These are phyloP conservation scores for Beris chalybata DNA, from an alignment of 2,888 invertebrate species.

Conservation along the genomic window DNA sequence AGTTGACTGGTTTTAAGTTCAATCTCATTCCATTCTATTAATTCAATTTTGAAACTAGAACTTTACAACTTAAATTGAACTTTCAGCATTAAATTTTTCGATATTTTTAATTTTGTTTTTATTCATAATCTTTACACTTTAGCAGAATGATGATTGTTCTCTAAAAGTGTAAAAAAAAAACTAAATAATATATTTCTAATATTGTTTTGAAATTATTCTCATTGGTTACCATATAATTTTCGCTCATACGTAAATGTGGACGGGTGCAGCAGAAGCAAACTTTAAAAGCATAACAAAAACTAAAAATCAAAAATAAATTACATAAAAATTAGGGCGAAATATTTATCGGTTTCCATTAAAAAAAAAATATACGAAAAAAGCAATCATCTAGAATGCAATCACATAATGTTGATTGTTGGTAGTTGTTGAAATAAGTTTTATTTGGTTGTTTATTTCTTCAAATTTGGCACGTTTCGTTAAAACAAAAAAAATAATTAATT, in stretches of 20 bases:
- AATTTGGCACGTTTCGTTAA: neutral
- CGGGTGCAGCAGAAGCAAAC: slow-evolving; percentile 31
- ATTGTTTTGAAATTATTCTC: too few relatives aligned
- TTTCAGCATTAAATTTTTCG: neutral
- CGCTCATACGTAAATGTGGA: too few relatives aligned
- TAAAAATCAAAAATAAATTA: slow-evolving; percentile 9
- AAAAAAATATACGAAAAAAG: slow-evolving; percentile 26
- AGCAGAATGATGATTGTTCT: neutral
- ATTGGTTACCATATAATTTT: slow-evolving; percentile 3
- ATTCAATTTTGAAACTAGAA: too few relatives aligned
- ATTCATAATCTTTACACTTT: too few relatives aligned
- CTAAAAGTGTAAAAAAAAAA: neutral
- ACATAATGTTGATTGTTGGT: slow-evolving; percentile 12
- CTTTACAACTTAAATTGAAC: too few relatives aligned
- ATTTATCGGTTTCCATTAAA: slow-evolving; percentile 13
- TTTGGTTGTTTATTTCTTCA: neutral
- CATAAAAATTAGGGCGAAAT: slow-evolving; percentile 22
- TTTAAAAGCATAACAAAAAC: slow-evolving; percentile 23
- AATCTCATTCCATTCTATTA: too few relatives aligned
- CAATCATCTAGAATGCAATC: slow-evolving; percentile 30
- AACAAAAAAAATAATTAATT: slow-evolving; percentile 4
- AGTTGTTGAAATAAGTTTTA: neutral
- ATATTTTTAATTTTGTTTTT: neutral
- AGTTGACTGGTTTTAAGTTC: too few relatives aligned
- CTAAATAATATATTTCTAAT: neutral